Base-by-base conservation (phyloP, 1,140 invertebrate species). In the Diploscapter pachys region DNA sequence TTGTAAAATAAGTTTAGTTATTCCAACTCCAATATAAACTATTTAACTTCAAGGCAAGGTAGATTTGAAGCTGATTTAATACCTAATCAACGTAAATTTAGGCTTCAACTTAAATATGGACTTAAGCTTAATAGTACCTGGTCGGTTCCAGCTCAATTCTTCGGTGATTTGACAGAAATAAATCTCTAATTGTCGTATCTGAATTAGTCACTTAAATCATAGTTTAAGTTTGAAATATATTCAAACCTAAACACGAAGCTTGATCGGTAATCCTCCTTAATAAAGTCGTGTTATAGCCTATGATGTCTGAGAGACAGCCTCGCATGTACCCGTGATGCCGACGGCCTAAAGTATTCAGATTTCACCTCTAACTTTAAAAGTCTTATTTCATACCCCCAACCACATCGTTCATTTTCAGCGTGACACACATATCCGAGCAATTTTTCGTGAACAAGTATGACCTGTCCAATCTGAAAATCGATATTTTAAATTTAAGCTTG, bases 251-350 rank as follows among this genome's bases (percentile, higher is more conserved):
- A 74, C 74, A 54, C 61, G 72, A n/a, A 71, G 75, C 57, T 64
- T 71, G 62, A 80, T 72, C 71, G n/a, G 59, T 63, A 31, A 72
- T 48, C 5, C 48, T 68, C 56, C 81, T 72, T 53, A 85, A 65
- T 51, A 82, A 74, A 53, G 82, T 74, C 13, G 79, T 76, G 69
- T 85, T 85, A 72, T 85, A 83, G 63, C 83, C 78, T 56, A 81
- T 75, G n/a, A 85, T 83, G 73, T 85, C 83, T 4, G 84, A 85
- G 54, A 85, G 74, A 70, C 83, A 85, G 9, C 83, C 83, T n/a
- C 83, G 68, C 81, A 85, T 82, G 69, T 81, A 85, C n/a, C 83
- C 83, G 67, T 76, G 78, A 68, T 81, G 72, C 63, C 80, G 63
- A 59, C 84, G 73, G 11, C 83, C 83, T 84, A 31, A 76, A 84